A percentile compares a stretch with the other conserved stretches of the same genome.
phyloP scores from a whole-genome alignment of 2,113 vertebrate genomes.

The Pteronura brasiliensis region DNA sequence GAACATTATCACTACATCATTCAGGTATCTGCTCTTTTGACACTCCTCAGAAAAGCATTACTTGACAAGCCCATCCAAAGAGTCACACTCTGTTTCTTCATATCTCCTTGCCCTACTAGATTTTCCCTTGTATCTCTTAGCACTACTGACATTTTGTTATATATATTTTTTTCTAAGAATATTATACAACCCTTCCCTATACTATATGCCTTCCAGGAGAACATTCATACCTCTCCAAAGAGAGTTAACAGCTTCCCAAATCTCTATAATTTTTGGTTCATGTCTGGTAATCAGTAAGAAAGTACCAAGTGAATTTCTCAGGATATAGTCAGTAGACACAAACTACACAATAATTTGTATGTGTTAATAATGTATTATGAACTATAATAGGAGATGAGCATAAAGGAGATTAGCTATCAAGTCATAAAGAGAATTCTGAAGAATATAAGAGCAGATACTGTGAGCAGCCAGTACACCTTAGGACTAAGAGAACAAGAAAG shows the following conservation, averaged over 20 bases:
- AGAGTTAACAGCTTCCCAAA: not conserved
- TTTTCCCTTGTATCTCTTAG: not conserved
- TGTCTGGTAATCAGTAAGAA: not conserved
- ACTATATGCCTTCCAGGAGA: not conserved
- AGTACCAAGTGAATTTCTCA: not conserved
- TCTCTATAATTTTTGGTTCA: not conserved
- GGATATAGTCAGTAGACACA: not conserved
- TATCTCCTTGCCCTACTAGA: not conserved
- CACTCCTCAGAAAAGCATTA: not conserved
- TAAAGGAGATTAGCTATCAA: not conserved
- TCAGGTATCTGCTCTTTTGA: not conserved
- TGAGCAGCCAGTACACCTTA: not conserved
- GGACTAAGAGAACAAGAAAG: not conserved
- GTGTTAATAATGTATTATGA: not conserved
- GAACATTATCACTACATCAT: not conserved
- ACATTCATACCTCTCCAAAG: not conserved
- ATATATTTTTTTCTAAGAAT: not conserved
- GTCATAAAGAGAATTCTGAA: not conserved
- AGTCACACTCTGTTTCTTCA: not conserved
- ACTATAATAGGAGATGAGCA: not conserved
- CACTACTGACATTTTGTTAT: not conserved
- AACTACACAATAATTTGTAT: not conserved
- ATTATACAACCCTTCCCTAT: not conserved
- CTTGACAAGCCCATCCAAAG: not conserved
- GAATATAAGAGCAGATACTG: not conserved